Base-by-base conservation (phyloP, 2,113 vertebrate species). In the Formicarius rufipectus region DNA sequence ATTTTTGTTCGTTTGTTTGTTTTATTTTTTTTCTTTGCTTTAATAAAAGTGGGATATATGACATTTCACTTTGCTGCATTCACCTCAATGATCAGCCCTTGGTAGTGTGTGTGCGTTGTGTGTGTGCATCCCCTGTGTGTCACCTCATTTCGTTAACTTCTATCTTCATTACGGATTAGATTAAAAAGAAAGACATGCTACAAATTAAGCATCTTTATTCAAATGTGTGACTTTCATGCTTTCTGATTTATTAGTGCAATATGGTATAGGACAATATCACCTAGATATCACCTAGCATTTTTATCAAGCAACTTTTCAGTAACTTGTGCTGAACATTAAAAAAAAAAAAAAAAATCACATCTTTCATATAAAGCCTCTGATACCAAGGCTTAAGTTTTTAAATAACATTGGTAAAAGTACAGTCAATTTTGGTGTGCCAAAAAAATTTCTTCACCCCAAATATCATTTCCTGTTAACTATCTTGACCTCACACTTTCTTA, bases 211-310 rank as follows among this genome's bases (percentile, higher is more conserved):
- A 62, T 37, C 49, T 55, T 77, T 81, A 56, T 72, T 94, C 66
- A 74, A 86, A 89, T 62, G 44, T 18, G 35, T 90, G 90, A 89
- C 89, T 93, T 93, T 95, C 91, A 49, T 55, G 74, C 64, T 77
- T 88, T 77, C 24, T 94, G 94, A 93, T 94, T 97, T 97, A 90
- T 93, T 96, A 90, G 55, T 7, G 20, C 84, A 92, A 86, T 90
- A 90, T 82, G 30, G 6, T 33, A 58, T 39, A 67, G 77, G 50
- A 22, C 71, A 68, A 81, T 95, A 75, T 88, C 87, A 80, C 12
- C 84, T 81, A 94, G 95, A 96, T n/a, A 59, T 63, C 37, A 63
- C 18, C 37, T 25, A 85, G 50, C 0, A 2, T 69, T 87, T 89
- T 96, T 91, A 91, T 96, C 87, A 92, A 82, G 21, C 13, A 30